A percentile compares a stretch with the other conserved stretches of the same genome.
Conservation (phyloP, 1,140 invertebrate species). For the Centruroides sculpturatus region DNA sequence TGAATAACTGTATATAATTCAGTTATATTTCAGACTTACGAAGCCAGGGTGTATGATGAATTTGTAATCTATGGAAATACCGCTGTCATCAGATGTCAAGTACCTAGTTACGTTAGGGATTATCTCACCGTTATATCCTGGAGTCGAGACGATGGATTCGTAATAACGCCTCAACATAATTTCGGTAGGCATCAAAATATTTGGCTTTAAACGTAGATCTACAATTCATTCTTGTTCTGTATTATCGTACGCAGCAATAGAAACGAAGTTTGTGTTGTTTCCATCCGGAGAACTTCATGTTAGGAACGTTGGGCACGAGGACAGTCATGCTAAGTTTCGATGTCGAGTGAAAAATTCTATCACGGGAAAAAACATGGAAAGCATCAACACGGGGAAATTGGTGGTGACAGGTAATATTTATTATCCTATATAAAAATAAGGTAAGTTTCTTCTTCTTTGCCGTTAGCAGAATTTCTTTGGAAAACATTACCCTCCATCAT, state of each 20-base stretch:
- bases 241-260: too few relatives aligned
- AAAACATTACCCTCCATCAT: too few relatives aligned
- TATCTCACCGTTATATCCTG: conserved; percentile 31
- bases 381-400: conserved; percentile 43
- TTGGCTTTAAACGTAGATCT: too few relatives aligned
- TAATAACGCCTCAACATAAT: background rate
- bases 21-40: conserved; percentile 76
- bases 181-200: background rate
- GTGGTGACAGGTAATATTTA: conserved; percentile 41
- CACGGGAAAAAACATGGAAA: conserved; percentile 49
- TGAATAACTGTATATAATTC: background rate
- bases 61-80: conserved; percentile 32
- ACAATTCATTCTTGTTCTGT: too few relatives aligned
- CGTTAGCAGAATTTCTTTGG: too few relatives aligned
- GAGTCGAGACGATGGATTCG: conserved; percentile 14
- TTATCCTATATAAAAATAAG: too few relatives aligned
- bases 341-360: conserved; percentile 68
- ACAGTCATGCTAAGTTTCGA: conserved; percentile 58
- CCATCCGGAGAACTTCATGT: conserved; percentile 71
- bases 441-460: too few relatives aligned
- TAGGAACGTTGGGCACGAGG: conserved; percentile 50
- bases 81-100: conserved; percentile 31
- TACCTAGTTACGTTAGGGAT: conserved; percentile 30
- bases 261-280: conserved; percentile 48
- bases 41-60: conserved; percentile 33